Evolutionary conservation across 2,888 invertebrate species (phyloP).

Genomic region (Eupithecia vulgata): DNA sequence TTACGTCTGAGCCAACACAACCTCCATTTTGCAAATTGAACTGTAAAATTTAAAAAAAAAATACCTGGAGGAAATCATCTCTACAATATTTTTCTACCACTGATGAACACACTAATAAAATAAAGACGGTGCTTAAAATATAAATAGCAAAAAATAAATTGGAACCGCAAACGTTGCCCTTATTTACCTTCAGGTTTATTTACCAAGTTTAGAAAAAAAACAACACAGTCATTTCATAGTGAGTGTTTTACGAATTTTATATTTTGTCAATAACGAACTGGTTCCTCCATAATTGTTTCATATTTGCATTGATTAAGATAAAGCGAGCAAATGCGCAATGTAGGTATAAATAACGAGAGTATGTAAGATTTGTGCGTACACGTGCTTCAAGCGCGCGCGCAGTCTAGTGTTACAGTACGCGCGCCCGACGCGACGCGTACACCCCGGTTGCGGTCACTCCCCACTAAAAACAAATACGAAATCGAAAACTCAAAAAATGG

Average conservation of each 20-base stretch:
- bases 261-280: constrained; percentile 10
- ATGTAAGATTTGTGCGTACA: constrained; percentile 30
- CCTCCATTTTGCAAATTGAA: neutral
- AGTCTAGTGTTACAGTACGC: constrained; percentile 15
- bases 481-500: constrained; percentile 18
- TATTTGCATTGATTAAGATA: constrained; percentile 38
- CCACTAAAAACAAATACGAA: neutral
- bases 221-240: neutral
- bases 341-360: constrained; percentile 38
- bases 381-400: constrained; percentile 20
- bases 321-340: constrained; percentile 23
- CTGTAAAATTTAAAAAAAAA: neutral
- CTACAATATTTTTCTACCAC: neutral
- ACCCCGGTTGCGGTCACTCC: neutral
- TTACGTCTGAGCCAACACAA: neutral
- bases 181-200: too few relatives aligned
- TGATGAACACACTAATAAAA: neutral
- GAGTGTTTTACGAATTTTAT: neutral
- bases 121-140: too few relatives aligned
- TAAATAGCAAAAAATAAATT: too few relatives aligned
- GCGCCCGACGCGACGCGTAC: constrained; percentile 11
- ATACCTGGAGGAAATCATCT: neutral
- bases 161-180: too few relatives aligned
- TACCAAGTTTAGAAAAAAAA: neutral
- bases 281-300: constrained; percentile 2